A percentile compares a stretch with the other conserved stretches of the same genome.
Conservation (phyloP, 2,113 vertebrate species). For the Gallinago undulata region DNA sequence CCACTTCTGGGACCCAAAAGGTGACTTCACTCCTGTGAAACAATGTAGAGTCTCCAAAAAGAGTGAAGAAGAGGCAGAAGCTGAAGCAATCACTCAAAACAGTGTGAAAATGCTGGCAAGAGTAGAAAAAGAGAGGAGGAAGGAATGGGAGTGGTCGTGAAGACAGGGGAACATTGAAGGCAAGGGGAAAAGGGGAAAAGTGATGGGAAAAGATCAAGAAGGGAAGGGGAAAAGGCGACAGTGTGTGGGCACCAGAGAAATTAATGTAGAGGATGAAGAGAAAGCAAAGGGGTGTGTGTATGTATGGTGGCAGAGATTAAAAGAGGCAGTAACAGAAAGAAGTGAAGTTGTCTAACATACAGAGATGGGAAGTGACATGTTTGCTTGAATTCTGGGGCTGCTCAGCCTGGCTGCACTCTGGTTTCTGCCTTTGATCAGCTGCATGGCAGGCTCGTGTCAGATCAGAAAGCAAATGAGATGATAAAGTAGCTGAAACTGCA, state of each 20-base stretch:
- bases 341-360: conserved; percentile 44
- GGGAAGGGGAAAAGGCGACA: background rate
- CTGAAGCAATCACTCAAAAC: background rate
- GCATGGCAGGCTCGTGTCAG: conserved; percentile 60
- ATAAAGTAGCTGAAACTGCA: conserved; percentile 56
- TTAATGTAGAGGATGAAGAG: background rate
- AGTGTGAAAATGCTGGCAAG: background rate
- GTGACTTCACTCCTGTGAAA: background rate
- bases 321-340: conserved; percentile 16
- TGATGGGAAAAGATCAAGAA: background rate
- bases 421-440: conserved; percentile 72
- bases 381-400: conserved; percentile 42
- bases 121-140: background rate
- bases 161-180: background rate
- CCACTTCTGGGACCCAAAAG: background rate
- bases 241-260: background rate
- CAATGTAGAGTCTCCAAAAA: background rate
- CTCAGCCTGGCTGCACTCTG: background rate
- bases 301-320: background rate
- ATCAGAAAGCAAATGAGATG: conserved; percentile 77
- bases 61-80: background rate
- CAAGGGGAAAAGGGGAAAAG: background rate
- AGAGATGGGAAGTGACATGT: conserved; percentile 52
- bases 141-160: background rate
- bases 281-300: background rate